A percentile compares a stretch with the other conserved stretches of the same genome.
Conservation (phyloP, 1,140 invertebrate genomes). For the Gonatopus flavifemur region DNA sequence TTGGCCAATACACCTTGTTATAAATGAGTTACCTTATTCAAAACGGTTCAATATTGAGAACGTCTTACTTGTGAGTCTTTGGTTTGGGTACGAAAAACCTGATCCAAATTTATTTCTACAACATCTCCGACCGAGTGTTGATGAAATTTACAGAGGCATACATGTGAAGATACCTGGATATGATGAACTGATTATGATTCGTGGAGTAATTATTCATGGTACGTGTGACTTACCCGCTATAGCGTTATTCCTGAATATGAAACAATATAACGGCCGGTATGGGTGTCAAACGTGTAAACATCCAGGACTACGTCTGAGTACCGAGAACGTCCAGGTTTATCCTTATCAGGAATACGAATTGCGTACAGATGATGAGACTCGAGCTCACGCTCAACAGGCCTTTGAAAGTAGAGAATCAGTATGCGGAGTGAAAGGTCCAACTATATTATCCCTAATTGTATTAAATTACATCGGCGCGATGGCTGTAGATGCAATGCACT, state of each 20-base stretch:
- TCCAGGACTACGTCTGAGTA: not conserved
- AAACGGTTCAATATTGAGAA: no score
- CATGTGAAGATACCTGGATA: not conserved
- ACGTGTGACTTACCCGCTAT: no score
- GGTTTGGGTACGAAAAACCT: not conserved
- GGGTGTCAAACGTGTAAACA: not conserved
- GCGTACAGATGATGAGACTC: not conserved
- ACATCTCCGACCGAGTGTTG: not conserved
- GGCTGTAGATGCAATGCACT: conserved; percentile 8
- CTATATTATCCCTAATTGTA: not conserved
- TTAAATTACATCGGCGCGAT: conserved; percentile 5
- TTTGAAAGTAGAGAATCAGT: not conserved
- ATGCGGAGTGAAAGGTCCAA: not conserved
- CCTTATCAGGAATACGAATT: not conserved
- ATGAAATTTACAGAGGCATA: conserved; percentile 1
- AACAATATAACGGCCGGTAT: no score
- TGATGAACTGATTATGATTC: not conserved
- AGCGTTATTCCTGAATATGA: no score
- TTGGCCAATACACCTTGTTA: conserved; percentile 10
- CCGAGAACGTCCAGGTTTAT: not conserved
- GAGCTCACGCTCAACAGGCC: not conserved
- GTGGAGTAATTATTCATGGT: not conserved
- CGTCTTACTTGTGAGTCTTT: not conserved
- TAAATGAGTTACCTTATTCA: no score
- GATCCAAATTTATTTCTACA: conserved; percentile 7